Conservation (phyloP, 2,797 vertebrate genomes). For the Oryzias dopingdopingensis region DNA sequence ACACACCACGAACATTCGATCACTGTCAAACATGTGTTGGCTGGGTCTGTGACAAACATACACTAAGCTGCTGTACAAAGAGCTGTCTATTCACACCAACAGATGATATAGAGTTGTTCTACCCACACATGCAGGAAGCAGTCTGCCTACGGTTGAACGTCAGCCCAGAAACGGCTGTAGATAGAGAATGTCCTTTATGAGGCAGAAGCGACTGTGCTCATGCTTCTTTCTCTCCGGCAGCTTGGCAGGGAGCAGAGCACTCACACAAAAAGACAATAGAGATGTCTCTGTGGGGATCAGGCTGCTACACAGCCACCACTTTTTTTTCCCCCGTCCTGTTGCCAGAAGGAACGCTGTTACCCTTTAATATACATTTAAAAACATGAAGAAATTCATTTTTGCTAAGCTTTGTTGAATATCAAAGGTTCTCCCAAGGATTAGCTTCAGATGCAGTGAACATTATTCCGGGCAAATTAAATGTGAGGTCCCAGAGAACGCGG, state of each 20-base stretch:
- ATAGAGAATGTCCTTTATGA: slow-evolving; percentile 64
- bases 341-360: slow-evolving; percentile 38
- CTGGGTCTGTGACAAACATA: slow-evolving; percentile 56
- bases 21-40: slow-evolving; percentile 69
- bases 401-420: slow-evolving; percentile 41
- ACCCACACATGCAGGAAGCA: slow-evolving; percentile 65
- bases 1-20: slow-evolving; percentile 65
- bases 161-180: slow-evolving; percentile 59
- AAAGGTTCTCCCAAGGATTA: slow-evolving; percentile 32
- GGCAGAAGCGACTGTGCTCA: slow-evolving; percentile 42
- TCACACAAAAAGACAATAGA: slow-evolving; percentile 59
- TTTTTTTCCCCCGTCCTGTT: slow-evolving; percentile 17
- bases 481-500: slow-evolving; percentile 17
- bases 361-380: slow-evolving; percentile 44
- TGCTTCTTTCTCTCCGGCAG: slow-evolving; percentile 47
- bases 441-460: slow-evolving; percentile 32
- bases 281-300: slow-evolving; percentile 57
- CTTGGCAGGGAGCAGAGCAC: slow-evolving; percentile 57
- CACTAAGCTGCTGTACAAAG: slow-evolving; percentile 57
- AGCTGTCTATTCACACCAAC: slow-evolving; percentile 60
- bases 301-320: slow-evolving; percentile 30
- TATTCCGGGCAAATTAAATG: slow-evolving; percentile 28
- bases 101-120: slow-evolving; percentile 67
- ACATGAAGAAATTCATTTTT: slow-evolving; percentile 40
- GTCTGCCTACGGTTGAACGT: slow-evolving; percentile 68